Conservation (phyloP, 2,888 invertebrate species). For the Hesperia comma region DNA sequence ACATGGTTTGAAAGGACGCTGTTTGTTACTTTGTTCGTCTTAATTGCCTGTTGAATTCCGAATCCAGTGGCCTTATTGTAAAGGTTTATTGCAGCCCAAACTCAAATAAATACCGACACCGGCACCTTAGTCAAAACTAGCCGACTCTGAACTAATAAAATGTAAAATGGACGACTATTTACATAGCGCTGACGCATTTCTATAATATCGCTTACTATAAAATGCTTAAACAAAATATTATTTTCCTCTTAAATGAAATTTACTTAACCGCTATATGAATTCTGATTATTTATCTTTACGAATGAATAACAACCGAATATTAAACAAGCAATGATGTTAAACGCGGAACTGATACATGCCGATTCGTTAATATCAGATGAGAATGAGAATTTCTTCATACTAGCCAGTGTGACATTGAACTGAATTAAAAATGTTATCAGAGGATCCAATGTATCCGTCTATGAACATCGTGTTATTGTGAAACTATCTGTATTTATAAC, state of each 20-base stretch:
- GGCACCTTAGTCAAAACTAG: conserved; percentile 8
- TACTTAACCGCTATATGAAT: conserved; percentile 19
- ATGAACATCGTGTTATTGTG: conserved; percentile 57
- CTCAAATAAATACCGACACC: conserved; percentile 14
- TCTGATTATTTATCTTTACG: conserved; percentile 26
- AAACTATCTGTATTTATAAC: conserved; percentile 50
- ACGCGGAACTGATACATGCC: conserved; percentile 34
- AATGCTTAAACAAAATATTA: conserved; percentile 22
- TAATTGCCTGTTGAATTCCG: conserved; percentile 5
- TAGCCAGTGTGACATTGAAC: conserved; percentile 72
- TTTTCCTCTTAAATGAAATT: conserved; percentile 27
- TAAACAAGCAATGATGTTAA: conserved; percentile 21
- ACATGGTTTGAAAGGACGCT: conserved; percentile 7
- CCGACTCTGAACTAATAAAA: conserved; percentile 26
- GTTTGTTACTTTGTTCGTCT: conserved; percentile 18
- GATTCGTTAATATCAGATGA: conserved; percentile 39
- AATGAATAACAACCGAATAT: conserved; percentile 33
- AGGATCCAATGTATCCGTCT: conserved; percentile 66
- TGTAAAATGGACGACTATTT: conserved; percentile 23
- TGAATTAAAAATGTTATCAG: conserved; percentile 72
- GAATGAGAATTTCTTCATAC: conserved; percentile 76
- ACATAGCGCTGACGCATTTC: conserved; percentile 26
- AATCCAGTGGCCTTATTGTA: conserved; percentile 9
- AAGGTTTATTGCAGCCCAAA: conserved; percentile 22
- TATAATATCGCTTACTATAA: conserved; percentile 21